Conservation (phyloP, 2,797 vertebrate species). For the Nannoperca obscura region DNA sequence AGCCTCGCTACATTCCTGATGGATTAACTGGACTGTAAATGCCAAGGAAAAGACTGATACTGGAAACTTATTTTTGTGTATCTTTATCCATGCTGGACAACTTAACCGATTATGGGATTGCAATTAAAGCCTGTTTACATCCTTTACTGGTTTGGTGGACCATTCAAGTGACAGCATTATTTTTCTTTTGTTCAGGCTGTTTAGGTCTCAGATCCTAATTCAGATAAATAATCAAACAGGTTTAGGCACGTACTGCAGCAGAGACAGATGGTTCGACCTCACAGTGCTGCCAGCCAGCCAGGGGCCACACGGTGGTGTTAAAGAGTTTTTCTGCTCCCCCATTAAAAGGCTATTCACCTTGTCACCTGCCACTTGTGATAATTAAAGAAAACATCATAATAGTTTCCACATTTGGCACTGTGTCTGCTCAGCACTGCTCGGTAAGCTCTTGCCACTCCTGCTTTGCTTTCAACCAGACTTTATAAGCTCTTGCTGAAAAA, state of each 20-base stretch:
- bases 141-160: conserved; percentile 5
- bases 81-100: conserved; percentile 32
- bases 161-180: background rate
- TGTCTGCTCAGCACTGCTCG: conserved; percentile 33
- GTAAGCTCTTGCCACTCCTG: conserved; percentile 8
- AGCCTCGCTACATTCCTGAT: conserved; percentile 64
- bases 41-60: conserved; percentile 42
- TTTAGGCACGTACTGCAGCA: background rate
- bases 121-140: conserved; percentile 20
- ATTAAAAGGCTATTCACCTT: conserved; percentile 81
- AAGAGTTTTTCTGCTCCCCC: conserved; percentile 69
- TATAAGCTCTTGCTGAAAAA: conserved; percentile 7
- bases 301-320: conserved; percentile 66
- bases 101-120: conserved; percentile 36
- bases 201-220: background rate
- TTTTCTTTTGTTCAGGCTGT: background rate
- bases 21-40: conserved; percentile 55
- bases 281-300: conserved; percentile 51
- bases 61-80: conserved; percentile 35
- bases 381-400: conserved; percentile 82
- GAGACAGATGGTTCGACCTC: conserved; percentile 29
- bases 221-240: conserved; percentile 22
- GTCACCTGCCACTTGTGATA: conserved; percentile 82
- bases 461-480: background rate
- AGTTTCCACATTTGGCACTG: conserved; percentile 70